Evolutionary conservation across 2,888 invertebrate genomes (phyloP).

Genomic region (Trimorus sp.): DNA sequence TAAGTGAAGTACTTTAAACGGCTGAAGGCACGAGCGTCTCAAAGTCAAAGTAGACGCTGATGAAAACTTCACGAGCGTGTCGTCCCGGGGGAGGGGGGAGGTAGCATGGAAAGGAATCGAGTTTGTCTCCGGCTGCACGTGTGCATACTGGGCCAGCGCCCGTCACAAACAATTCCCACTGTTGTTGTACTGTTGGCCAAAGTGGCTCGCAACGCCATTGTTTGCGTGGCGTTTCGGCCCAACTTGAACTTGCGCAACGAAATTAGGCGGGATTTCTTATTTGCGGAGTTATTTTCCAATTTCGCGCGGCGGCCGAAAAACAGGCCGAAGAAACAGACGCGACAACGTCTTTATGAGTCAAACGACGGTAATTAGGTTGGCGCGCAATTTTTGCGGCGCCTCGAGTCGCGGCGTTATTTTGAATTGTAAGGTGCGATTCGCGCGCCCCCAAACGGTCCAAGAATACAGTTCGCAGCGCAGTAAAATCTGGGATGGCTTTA

Average conservation of each 20-base stretch:
- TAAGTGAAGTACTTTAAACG: too few species aligned
- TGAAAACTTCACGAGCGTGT: not conserved
- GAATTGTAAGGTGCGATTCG: constrained; percentile 29
- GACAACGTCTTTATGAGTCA: too few species aligned
- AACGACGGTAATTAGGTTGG: too few species aligned
- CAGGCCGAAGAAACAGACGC: too few species aligned
- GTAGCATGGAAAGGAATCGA: constrained; percentile 11
- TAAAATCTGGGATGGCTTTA: constrained; percentile 70
- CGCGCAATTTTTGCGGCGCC: too few species aligned
- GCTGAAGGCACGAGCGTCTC: too few species aligned
- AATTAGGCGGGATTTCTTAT: constrained; percentile 34
- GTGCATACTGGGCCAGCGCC: constrained; percentile 29
- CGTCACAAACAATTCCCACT: constrained; percentile 32
- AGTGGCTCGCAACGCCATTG: constrained; percentile 17
- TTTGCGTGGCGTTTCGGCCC: constrained; percentile 23
- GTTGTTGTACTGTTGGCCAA: constrained; percentile 27
- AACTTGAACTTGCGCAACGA: constrained; percentile 41
- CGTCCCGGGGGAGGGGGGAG: constrained; percentile 12
- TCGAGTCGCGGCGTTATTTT: constrained; percentile 12
- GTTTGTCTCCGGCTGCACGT: constrained; percentile 18
- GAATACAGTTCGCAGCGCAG: constrained; percentile 67
- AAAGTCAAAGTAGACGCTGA: constrained; percentile 6
- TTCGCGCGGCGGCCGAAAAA: too few species aligned
- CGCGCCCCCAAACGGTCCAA: constrained; percentile 62
- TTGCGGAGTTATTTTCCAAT: too few species aligned